Evolutionary conservation across 2,888 invertebrate genomes (phyloP).

Genomic region (Aleiodes leptofemur): DNA sequence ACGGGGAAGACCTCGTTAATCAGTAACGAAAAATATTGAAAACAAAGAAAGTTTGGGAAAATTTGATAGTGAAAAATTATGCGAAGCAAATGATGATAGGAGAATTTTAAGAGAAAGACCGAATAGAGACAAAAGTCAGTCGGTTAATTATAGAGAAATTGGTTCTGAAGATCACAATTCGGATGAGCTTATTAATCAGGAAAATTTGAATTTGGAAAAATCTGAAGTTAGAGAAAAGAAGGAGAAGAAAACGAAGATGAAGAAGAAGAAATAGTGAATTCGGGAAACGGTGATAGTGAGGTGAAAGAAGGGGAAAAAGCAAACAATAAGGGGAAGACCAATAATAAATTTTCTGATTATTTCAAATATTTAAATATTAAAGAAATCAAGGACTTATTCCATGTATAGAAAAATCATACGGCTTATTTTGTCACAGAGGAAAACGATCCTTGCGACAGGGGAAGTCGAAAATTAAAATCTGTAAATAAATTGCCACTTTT

Average conservation of each 20-base stretch:
- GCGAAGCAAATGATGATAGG: no score
- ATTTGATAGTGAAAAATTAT: no score
- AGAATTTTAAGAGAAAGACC: no score
- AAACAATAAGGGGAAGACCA: no score
- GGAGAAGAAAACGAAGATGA: no score
- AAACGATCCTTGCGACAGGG: neutral
- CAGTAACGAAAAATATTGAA: neutral
- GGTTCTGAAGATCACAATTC: no score
- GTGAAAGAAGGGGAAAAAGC: no score
- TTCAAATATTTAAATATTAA: neutral
- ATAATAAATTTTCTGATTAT: no score
- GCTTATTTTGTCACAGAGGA: neutral
- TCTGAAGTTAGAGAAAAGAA: neutral
- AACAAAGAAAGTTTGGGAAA: neutral
- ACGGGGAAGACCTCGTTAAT: slow-evolving; percentile 2
- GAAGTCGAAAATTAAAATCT: neutral
- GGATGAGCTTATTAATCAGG: neutral
- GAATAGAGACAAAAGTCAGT: no score
- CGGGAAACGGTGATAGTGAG: neutral
- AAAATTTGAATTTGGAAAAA: neutral
- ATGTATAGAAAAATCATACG: neutral
- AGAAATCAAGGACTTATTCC: neutral
- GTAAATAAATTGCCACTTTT: no score
- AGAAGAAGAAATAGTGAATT: neutral
- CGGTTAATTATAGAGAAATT: no score